Evolutionary conservation across 2,113 vertebrate species (phyloP).

Genomic region (Ptilonorhynchus violaceus): DNA sequence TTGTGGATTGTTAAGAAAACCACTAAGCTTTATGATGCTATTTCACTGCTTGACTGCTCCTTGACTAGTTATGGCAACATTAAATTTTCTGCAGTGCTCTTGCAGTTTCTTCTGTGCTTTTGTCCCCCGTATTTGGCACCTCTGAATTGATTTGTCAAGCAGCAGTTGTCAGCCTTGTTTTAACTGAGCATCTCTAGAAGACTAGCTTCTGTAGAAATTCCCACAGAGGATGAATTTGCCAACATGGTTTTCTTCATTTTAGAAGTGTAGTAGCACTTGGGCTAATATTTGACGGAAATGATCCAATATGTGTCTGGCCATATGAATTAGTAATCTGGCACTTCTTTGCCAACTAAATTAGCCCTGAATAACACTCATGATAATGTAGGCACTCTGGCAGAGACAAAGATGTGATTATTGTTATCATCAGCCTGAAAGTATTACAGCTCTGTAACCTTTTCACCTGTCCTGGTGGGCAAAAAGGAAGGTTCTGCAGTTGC

Average conservation of each 20-base stretch:
- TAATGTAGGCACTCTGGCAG: not conserved
- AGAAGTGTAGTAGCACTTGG: not conserved
- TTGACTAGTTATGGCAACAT: not conserved
- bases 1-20: not conserved
- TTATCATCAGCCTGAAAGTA: not conserved
- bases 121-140: not conserved
- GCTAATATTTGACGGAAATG: slow-evolving; percentile 14
- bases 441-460: not conserved
- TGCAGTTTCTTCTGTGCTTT: not conserved
- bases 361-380: not conserved
- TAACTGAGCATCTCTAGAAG: not conserved
- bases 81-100: not conserved
- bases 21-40: not conserved
- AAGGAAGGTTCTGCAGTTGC: not conserved
- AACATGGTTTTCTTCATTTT: not conserved
- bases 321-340: slow-evolving; percentile 6
- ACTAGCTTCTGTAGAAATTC: slow-evolving; percentile 26
- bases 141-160: slow-evolving; percentile 39
- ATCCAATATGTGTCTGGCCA: not conserved
- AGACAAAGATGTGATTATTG: not conserved
- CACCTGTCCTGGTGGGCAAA: not conserved
- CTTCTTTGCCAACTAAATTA: not conserved
- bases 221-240: slow-evolving; percentile 2
- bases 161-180: not conserved
- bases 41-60: not conserved